Evolutionary conservation across 92 coral and sea anemone species (phyloP).

Genomic region (Plumapathes pennacea): DNA sequence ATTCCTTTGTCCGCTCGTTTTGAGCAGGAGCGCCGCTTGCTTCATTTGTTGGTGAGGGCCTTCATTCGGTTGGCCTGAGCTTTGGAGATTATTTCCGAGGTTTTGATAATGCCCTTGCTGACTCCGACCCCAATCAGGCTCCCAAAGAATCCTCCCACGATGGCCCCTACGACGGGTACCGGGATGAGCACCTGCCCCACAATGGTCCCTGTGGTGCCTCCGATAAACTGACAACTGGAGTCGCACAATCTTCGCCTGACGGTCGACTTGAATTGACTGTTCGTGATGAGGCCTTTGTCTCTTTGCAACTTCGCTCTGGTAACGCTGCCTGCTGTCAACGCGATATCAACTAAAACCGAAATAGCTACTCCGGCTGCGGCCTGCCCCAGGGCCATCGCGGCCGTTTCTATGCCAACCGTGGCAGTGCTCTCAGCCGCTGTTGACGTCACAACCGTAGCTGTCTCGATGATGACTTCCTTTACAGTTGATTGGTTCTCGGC

Average conservation of each 20-base stretch:
- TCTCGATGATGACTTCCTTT: slow-evolving; percentile 85
- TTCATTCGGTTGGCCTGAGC: slow-evolving; percentile 51
- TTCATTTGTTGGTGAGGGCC: slow-evolving; percentile 55
- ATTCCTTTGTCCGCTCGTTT: too few relatives aligned
- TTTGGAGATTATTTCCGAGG: slow-evolving; percentile 80
- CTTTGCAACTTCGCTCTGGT: slow-evolving; percentile 89
- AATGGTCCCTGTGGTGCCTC: slow-evolving; percentile 97
- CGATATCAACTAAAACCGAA: slow-evolving; percentile 90
- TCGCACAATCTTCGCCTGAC: slow-evolving; percentile 85
- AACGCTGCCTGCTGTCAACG: slow-evolving; percentile 88
- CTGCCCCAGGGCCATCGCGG: slow-evolving; percentile 95
- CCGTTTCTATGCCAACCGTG: slow-evolving; percentile 99
- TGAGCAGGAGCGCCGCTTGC: not conserved
- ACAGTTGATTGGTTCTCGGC: slow-evolving; percentile 58
- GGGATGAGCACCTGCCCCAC: slow-evolving; percentile 99
- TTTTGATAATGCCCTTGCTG: slow-evolving; percentile 94
- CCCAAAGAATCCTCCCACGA: slow-evolving; percentile 97
- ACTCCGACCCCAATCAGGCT: slow-evolving; percentile 94
- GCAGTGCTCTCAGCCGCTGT: slow-evolving; percentile 99
- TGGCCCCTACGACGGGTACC: slow-evolving; percentile 99
- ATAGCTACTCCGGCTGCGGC: slow-evolving; percentile 98
- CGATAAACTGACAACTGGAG: slow-evolving; percentile 95
- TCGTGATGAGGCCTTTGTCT: slow-evolving; percentile 81
- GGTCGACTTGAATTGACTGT: slow-evolving; percentile 78
- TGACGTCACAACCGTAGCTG: slow-evolving; percentile 93